Evolutionary conservation across 2,888 invertebrate genomes (phyloP), one percentile per base, ranked within the genome.

Genomic region (Tolmerus cingulatus): DNA sequence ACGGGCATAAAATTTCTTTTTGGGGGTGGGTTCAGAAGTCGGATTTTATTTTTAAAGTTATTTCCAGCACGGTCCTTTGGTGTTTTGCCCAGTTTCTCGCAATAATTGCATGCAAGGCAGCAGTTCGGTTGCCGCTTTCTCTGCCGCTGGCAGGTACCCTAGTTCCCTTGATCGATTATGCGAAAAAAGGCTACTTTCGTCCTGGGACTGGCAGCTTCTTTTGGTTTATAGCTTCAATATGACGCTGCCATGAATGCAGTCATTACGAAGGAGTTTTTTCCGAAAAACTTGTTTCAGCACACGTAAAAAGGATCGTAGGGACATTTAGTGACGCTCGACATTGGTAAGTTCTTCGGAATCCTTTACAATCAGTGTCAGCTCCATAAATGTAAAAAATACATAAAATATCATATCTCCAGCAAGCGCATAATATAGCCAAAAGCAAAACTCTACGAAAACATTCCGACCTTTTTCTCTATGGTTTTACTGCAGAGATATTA

Each of bases 21-120:
- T n/a, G 19, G 51, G n/a, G 19, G 16, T 51, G 34, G 43, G n/a
- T 51, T n/a, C n/a, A 78, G 43, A 7, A 16, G 40, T 77, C 19
- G 23, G 23, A 79, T 30, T 79, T 51, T 79, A 79, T 79, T 79
- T 79, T 79, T 79, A 79, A 79, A 51, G n/a, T 14, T 27, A 79
- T 79, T 79, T 79, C 3, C 46, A 78, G 46, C 23, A 23, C n/a
- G 43, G 34, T 78, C 19, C n/a, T 43, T 23, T 23, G 43, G 27
- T 78, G 77, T 5, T 19, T 78, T 78, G 78, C 78, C 79, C 51
- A 51, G 27, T 51, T 79, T 23, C 23, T 23, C 30, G 30, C 23
- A n/a, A 78, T 79, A 30, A 27, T 51, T 79, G 51, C 79, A 79
- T 79, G 79, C 51, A 79, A 79, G 23, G 40, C 1, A 27, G 27